Evolutionary conservation across 2,888 invertebrate genomes (phyloP), one percentile per base, ranked within the genome.

Genomic region (Tolmerus cingulatus): DNA sequence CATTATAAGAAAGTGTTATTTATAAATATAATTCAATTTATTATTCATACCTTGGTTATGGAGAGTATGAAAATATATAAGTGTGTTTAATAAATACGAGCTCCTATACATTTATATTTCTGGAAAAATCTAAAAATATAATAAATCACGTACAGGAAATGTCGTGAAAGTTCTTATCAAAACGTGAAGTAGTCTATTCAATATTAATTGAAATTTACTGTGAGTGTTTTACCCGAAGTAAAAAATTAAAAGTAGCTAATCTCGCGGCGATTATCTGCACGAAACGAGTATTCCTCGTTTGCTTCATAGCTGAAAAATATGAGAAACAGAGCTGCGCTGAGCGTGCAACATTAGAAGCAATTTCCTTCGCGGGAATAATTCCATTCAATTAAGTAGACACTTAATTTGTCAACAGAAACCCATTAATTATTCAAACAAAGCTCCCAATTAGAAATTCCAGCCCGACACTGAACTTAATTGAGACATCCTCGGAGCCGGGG

Each of bases 381-480:
- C 30, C 34, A 82, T 82, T 82, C 37, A 82, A 82, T 82, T 66
- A 82, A 82, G 51, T 82, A 57, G 57, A 57, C 82, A 82, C 37
- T 76, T 76, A 76, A 82, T 82, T 82, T 82, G 82, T 82, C 82
- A 82, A 82, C 82, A 82, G 57, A 37, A 82, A 57, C 37, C 57
- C 82, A 82, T 82, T 82, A 82, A 82, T 82, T 57, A 82, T 82
- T 82, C 82, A 82, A 82, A 82, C 82, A 82, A 82, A 82, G 82
- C 82, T 82, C 57, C 82, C 82, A 82, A 82, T 82, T 82, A 82
- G 82, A 82, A 82, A 82, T 82, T 82, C 82, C 66, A 82, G 19
- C 82, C 82, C 82, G 27, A 66, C 51, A 16, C 40, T 34, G 34
- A 8, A 66, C 82, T 66, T 82, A 82, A 82, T 82, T 82, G 82